Percentiles rank a stretch among this genome's conserved stretches.
Evolutionary conservation across 2,888 invertebrate species (phyloP).

Genomic region (Stenchaetothrips biformis): DNA sequence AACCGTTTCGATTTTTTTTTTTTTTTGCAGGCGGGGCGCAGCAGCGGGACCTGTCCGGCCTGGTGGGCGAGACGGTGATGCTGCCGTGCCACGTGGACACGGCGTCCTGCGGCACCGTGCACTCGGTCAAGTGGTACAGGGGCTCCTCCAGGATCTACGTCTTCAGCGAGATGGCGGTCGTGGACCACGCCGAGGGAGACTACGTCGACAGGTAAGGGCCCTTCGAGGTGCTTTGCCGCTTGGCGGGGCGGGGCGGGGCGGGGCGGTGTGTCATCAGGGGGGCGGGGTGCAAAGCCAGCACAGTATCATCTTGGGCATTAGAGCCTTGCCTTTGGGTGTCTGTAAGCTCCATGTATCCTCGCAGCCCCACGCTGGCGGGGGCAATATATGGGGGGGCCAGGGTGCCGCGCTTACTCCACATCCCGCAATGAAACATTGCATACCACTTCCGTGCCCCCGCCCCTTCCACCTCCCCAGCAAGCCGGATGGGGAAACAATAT

Average conservation of each 20-base stretch:
- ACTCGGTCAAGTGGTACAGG: slow-evolving; percentile 81
- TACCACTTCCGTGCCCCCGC: background rate
- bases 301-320: background rate
- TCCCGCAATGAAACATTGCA: slow-evolving; percentile 12
- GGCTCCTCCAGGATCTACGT: slow-evolving; percentile 68
- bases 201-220: slow-evolving; percentile 62
- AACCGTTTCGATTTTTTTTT: background rate
- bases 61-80: slow-evolving; percentile 64
- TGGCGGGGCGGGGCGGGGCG: too few species aligned
- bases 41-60: slow-evolving; percentile 57
- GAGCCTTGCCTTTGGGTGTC: too few species aligned
- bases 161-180: slow-evolving; percentile 63
- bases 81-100: slow-evolving; percentile 58
- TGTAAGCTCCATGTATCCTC: background rate
- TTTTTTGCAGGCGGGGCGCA: slow-evolving; percentile 37
- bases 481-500: background rate
- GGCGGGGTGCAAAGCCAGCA: too few species aligned
- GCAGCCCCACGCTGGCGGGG: background rate
- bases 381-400: background rate
- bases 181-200: slow-evolving; percentile 64
- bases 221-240: background rate
- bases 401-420: background rate
- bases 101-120: slow-evolving; percentile 68
- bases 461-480: background rate
- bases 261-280: too few species aligned